These are phyloP conservation scores for Tokudaia tokunoshimensis DNA, from an alignment of 2,797 vertebrate species.

Conservation along the genomic window DNA sequence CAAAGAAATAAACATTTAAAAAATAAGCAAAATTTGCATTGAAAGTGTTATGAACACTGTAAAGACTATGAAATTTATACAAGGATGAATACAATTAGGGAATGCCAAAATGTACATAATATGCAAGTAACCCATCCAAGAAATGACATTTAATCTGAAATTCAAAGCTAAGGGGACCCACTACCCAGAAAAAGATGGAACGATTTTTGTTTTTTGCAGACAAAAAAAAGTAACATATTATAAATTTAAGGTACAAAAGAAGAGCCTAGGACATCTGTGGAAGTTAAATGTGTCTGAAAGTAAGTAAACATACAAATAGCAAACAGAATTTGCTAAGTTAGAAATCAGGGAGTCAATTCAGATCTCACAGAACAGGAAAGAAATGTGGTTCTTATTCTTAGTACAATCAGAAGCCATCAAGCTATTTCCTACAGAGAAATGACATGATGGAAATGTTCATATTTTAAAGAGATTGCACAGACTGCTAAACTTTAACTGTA, in stretches of 20 bases:
- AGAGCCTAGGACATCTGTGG: conserved; percentile 9
- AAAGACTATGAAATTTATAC: not conserved
- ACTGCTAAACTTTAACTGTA: not conserved
- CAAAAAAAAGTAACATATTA: not conserved
- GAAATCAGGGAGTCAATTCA: not conserved
- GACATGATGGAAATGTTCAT: not conserved
- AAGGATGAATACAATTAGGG: not conserved
- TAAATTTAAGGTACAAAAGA: conserved; percentile 30
- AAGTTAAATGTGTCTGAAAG: conserved; percentile 3
- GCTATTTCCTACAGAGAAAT: not conserved
- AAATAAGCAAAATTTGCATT: conserved; percentile 72
- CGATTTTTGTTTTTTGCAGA: not conserved
- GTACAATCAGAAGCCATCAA: not conserved
- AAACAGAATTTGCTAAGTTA: not conserved
- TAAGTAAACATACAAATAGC: not conserved
- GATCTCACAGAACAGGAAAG: not conserved
- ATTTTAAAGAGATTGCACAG: conserved; percentile 16
- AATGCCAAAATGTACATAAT: not conserved
- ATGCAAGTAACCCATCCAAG: not conserved
- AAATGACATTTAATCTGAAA: conserved; percentile 38
- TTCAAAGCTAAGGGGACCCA: conserved; percentile 15
- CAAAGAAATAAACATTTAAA: not conserved
- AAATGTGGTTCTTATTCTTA: not conserved
- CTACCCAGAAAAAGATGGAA: conserved; percentile 1
- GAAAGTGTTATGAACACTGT: not conserved